A percentile compares a stretch with the other conserved stretches of the same genome.
Conservation (phyloP, 2,113 vertebrate genomes). For the Craseonycteris thonglongyai region DNA sequence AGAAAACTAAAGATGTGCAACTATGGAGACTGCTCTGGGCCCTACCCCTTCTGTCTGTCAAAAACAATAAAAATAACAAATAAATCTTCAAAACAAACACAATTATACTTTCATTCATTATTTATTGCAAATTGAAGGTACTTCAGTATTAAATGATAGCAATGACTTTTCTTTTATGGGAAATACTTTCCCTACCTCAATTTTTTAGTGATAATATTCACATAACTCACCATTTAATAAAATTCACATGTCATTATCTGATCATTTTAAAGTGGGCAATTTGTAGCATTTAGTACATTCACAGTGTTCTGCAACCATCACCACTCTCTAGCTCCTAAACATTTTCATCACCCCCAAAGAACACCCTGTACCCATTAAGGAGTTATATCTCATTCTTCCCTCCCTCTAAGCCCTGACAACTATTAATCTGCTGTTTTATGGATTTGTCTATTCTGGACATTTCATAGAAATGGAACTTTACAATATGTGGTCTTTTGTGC, state of each 20-base stretch:
- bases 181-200: not conserved
- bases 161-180: not conserved
- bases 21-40: too few species aligned
- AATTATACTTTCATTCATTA: not conserved
- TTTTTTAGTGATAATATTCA: not conserved
- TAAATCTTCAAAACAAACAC: conserved; percentile 24
- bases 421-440: not conserved
- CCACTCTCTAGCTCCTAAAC: not conserved
- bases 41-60: too few species aligned
- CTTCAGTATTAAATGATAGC: not conserved
- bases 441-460: not conserved
- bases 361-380: not conserved
- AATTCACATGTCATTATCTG: not conserved
- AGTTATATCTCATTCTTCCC: not conserved
- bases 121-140: not conserved
- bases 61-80: too few species aligned
- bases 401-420: not conserved
- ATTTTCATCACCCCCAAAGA: not conserved
- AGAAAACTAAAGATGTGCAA: too few species aligned
- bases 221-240: not conserved
- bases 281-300: not conserved
- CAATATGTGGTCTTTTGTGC: not conserved
- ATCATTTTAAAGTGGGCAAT: not conserved
- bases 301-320: not conserved
- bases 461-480: not conserved